Base-by-base conservation (phyloP, 1,140 invertebrate genomes). In the Carposina sasakii region DNA sequence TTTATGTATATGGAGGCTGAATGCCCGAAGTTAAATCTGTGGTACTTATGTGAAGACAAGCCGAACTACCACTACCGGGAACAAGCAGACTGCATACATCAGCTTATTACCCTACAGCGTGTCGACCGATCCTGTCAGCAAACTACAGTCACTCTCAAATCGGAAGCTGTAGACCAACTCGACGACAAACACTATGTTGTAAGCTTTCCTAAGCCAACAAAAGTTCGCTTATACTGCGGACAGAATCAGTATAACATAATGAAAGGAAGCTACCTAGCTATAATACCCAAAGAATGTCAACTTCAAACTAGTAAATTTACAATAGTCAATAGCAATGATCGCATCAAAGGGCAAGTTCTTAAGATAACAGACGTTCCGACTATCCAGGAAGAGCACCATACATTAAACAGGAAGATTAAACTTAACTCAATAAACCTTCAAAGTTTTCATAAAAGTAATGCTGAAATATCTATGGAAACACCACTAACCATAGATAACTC, bases 1-100 rank as follows among this genome's bases (percentile, higher is more conserved):
- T 63, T 51, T 34, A 30, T 61, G 51, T 67, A 60, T 57, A 61
- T 63, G 39, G 50, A 60, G 54, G 42, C 62, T 42, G 56, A 66
- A 66, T 62, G 56, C 48, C 54, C 54, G 52, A 66, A 64, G 57
- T 24, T 52, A 21, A 45, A 44, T 28, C 21, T 21, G 2, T 21
- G 50, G 10, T 42, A 37, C 36, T 48, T 59, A 17, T 59, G 57
- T 22, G 48, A 54, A 37, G 45, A 53, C 9, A 49, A 23, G 2
- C 24, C 16, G 23, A 49, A 42, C 17, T 16, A 42, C 16, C 19
- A n/a, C 4, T 19, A 16, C 10, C 3, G 30, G 20, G 15, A 21
- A n/a, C 19, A 21, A 6, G n/a, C n/a, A 8, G 51, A 58, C 21
- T 58, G 48, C 28, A 30, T 58, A 22, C 52, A 58, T 17, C 24